Evolutionary conservation across 2,797 vertebrate species (phyloP).

Genomic region (Danio tinwini): DNA sequence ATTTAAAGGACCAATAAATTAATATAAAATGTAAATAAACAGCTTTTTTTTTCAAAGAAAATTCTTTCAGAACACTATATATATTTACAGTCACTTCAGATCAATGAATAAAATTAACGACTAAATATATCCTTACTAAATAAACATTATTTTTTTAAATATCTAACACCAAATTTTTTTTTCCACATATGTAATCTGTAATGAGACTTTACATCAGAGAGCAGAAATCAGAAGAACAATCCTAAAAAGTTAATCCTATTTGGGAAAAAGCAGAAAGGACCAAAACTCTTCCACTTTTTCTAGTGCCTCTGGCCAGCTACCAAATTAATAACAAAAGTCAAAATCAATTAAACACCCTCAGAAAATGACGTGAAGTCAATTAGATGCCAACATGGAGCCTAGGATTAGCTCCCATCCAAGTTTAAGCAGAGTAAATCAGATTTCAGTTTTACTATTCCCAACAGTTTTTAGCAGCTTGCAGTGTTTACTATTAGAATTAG

Average conservation of each 20-base stretch:
- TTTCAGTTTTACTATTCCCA: not conserved
- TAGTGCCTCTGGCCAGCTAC: not conserved
- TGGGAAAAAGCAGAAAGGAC: not conserved
- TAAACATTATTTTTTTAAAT: no score
- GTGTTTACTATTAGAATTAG: not conserved
- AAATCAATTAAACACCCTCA: not conserved
- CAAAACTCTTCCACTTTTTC: not conserved
- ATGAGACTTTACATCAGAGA: not conserved
- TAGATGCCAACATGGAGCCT: not conserved
- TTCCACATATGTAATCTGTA: not conserved
- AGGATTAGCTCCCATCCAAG: not conserved
- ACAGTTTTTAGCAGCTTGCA: not conserved
- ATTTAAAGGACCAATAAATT: no score
- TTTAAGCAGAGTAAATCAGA: constrained; percentile 18
- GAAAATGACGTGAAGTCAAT: not conserved
- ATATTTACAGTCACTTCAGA: no score
- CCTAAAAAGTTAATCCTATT: not conserved
- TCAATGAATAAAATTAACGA: no score
- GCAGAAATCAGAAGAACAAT: not conserved
- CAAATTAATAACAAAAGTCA: not conserved
- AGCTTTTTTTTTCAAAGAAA: no score
- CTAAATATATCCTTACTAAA: no score
- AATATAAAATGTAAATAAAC: no score
- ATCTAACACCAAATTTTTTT: not conserved
- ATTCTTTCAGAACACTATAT: no score